Percentiles rank a stretch among this genome's conserved stretches.
Conservation (phyloP, 2,888 invertebrate genomes). For the Luperina nickerlii region DNA sequence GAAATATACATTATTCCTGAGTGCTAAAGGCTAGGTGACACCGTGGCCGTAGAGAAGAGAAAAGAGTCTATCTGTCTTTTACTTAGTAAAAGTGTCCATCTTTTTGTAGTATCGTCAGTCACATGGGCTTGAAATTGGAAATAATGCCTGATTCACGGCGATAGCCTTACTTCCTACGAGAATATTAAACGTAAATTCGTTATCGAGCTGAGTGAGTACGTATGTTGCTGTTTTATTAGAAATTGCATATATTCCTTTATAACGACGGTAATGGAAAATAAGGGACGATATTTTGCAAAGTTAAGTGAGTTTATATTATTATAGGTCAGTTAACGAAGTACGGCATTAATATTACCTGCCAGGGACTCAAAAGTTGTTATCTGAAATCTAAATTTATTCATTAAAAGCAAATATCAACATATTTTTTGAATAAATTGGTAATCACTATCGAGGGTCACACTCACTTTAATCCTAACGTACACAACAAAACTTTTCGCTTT, state of each 20-base stretch:
- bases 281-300: background rate
- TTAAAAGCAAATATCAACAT: background rate
- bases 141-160: background rate
- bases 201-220: conserved; percentile 16
- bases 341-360: background rate
- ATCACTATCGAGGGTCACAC: conserved; percentile 1
- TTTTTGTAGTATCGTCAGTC: conserved; percentile 7
- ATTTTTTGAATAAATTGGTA: background rate
- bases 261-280: background rate
- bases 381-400: background rate
- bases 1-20: too few relatives aligned
- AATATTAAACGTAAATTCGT: conserved; percentile 20
- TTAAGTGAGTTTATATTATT: background rate
- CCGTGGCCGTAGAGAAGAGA: background rate
- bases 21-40: background rate
- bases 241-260: conserved; percentile 13
- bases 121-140: conserved; percentile 3
- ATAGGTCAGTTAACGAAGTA: background rate
- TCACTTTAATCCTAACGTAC: conserved; percentile 19
- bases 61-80: background rate
- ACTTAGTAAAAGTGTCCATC: background rate
- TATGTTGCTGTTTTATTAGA: background rate
- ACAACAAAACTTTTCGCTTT: conserved; percentile 26
- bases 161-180: conserved; percentile 10
- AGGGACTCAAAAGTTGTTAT: background rate